A percentile compares a stretch with the other conserved stretches of the same genome.
Evolutionary conservation across 2,113 vertebrate genomes (phyloP).

Genomic region (Orientallactaga bullata): DNA sequence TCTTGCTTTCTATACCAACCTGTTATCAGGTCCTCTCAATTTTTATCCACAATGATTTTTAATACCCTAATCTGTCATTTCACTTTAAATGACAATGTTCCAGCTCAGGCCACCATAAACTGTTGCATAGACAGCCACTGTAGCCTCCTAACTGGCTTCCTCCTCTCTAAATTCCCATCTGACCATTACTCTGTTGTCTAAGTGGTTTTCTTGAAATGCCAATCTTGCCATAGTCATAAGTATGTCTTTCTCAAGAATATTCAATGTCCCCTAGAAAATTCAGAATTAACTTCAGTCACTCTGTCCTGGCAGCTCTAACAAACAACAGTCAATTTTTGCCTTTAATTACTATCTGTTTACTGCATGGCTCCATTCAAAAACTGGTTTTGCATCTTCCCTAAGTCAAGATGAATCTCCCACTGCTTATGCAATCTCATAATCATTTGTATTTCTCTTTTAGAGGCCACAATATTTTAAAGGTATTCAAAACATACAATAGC

Average conservation of each 20-base stretch:
- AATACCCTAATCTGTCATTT: neutral
- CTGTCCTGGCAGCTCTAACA: neutral
- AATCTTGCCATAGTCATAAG: neutral
- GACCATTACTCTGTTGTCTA: neutral
- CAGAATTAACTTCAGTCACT: neutral
- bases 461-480: neutral
- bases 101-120: neutral
- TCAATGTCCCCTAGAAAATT: neutral
- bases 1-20: neutral
- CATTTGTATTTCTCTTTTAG: neutral
- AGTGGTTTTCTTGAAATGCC: neutral
- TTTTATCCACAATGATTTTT: neutral
- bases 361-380: neutral
- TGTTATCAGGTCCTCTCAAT: neutral
- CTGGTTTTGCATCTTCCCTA: neutral
- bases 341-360: neutral
- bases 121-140: neutral
- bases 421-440: neutral
- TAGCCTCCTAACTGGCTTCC: neutral
- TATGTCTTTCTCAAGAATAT: neutral
- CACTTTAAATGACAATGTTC: neutral
- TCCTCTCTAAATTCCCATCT: neutral
- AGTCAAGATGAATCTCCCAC: neutral
- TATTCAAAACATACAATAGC: slow-evolving; percentile 25
- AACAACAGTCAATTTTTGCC: neutral